Evolutionary conservation across 2,113 vertebrate species (phyloP).

Genomic region (Ursus arctos): DNA sequence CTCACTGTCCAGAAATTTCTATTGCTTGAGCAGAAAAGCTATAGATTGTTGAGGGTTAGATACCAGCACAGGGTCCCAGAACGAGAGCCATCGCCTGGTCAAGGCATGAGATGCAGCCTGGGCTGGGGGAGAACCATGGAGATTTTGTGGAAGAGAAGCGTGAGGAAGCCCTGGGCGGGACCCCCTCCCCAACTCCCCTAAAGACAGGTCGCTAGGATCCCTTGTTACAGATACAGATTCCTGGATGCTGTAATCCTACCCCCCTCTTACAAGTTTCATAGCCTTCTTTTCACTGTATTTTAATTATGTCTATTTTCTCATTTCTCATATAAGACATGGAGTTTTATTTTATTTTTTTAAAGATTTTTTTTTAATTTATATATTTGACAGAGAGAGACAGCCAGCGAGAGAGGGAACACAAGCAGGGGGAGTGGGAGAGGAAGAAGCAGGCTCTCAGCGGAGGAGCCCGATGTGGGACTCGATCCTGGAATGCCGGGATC

Average conservation of each 20-base stretch:
- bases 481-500: no score
- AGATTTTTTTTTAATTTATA: no score
- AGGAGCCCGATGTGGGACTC: no score
- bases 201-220: not conserved
- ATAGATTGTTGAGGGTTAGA: not conserved
- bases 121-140: not conserved
- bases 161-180: not conserved
- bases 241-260: not conserved
- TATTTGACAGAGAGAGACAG: no score
- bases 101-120: rapidly evolving
- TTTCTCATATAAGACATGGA: not conserved
- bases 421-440: no score
- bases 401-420: no score
- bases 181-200: not conserved
- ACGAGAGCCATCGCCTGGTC: not conserved
- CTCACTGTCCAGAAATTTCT: not conserved
- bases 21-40: not conserved
- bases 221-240: not conserved
- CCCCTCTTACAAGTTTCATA: not conserved
- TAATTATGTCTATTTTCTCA: not conserved
- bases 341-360: not conserved
- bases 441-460: no score
- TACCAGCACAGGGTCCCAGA: not conserved
- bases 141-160: not conserved
- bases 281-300: not conserved